phyloP scores from a whole-genome alignment of 2,113 vertebrate species.

The Bos taurus region ARS-UCD2.0 NC_037342.1:75090001-75090500 shows the following conservation, averaged over 20 bases:
- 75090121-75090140: background rate
- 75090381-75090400: background rate
- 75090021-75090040: background rate
- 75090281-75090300: background rate
- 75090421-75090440: no score
- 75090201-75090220: background rate
- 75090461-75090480: background rate
- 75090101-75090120: fast-evolving
- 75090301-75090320: background rate
- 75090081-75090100: background rate
- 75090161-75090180: background rate
- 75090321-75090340: no score
- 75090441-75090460: background rate
- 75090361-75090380: background rate
- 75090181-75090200: background rate
- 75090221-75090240: background rate
- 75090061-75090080: background rate
- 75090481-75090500: background rate
- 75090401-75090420: background rate
- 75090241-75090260: background rate
- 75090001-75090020: background rate
- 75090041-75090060: background rate
- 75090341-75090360: no score
- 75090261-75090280: background rate
- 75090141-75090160: background rate